Evolutionary conservation across 2,888 invertebrate species (phyloP), one percentile per base, ranked within the genome.

Genomic region (Anarsia innoxiella): DNA sequence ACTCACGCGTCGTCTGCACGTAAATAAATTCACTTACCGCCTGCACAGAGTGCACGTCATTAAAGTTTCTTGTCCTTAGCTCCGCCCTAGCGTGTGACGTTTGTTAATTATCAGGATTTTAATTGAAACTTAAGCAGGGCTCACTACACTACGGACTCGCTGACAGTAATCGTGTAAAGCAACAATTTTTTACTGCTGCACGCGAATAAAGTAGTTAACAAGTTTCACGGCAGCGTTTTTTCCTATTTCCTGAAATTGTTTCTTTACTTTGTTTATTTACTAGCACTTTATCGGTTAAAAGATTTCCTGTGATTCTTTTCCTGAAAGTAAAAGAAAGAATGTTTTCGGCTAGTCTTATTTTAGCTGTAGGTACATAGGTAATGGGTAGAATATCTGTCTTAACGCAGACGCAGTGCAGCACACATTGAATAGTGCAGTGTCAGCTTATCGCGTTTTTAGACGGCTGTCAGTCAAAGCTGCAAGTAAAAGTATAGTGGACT

Each of bases 11-110:
- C 69, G 73, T 70, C 72, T 72, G 66, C 66, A 70, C 67, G 65
- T 74, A 78, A 78, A 80, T 77, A 76, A 72, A 78, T 76, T 76
- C 63, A 76, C 73, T 73, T 74, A 72, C 68, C 65, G 62, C 64
- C 65, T 68, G 71, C 71, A 68, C 63, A 64, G 63, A 73, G 75
- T 72, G 71, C 64, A 66, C 66, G 68, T 77, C 78, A 78, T 80
- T 79, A 80, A 73, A 77, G 73, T 76, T 80, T 77, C 76, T 77
- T 75, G 72, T 74, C 69, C 66, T 69, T 66, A 59, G 53, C 63
- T 61, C 54, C 56, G 56, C 53, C 51, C 51, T 53, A 58, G 64
- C 62, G 59, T 65, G 65, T 66, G 66, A 66, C 61, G 56, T 63
- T 67, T 69, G 66, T 69, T 72, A 67, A 72, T 75, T 72, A 76